Evolutionary conservation across 2,888 invertebrate genomes (phyloP).

Genomic region (Timema cristinae): DNA sequence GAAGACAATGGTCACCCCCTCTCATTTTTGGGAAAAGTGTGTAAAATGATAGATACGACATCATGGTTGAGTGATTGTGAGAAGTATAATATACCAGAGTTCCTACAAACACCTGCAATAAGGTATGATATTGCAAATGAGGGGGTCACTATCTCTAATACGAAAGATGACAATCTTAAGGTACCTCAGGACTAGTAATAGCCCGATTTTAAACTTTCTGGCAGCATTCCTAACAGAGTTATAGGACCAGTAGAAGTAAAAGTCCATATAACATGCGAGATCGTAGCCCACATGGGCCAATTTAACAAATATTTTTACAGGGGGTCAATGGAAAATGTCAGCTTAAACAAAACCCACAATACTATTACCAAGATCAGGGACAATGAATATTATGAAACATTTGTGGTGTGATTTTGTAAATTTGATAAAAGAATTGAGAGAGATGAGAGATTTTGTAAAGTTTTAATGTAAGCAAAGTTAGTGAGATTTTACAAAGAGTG

Average conservation of each 20-base stretch:
- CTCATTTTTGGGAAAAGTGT: background rate
- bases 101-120: background rate
- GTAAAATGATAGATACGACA: background rate
- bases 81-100: background rate
- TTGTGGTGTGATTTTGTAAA: background rate
- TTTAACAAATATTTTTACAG: background rate
- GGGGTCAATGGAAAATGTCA: background rate
- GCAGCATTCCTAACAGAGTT: constrained; percentile 29
- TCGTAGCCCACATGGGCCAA: background rate
- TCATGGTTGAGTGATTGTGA: background rate
- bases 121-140: constrained; percentile 21
- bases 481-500: background rate
- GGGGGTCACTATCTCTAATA: constrained; percentile 23
- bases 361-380: background rate
- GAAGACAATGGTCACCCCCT: background rate
- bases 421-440: background rate
- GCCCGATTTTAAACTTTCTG: constrained; percentile 23
- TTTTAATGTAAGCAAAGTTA: background rate
- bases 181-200: constrained; percentile 27
- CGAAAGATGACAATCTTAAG: background rate
- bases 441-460: background rate
- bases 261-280: background rate
- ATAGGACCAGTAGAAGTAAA: constrained; percentile 7
- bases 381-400: background rate
- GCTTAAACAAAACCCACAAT: background rate